Percentiles rank a stretch among this genome's conserved stretches.
Evolutionary conservation across 2,888 invertebrate species (phyloP).

Genomic region (Trypoxylon attenuatum): DNA sequence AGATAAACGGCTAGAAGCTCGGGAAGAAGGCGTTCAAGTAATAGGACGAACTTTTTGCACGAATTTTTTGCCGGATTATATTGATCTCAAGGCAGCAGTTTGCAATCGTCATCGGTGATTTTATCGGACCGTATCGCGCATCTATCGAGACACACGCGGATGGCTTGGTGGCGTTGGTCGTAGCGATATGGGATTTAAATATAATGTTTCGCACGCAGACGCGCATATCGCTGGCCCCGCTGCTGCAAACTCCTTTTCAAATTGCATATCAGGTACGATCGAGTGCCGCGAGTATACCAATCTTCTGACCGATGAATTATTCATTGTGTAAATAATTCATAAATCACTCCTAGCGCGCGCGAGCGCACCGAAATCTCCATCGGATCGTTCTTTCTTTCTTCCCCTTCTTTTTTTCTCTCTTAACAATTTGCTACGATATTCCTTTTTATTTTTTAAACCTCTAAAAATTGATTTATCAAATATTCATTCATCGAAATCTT

Average conservation of each 20-base stretch:
- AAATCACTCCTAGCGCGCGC: constrained; percentile 40
- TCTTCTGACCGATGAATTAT: constrained; percentile 58
- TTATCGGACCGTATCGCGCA: constrained; percentile 16
- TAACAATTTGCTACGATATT: neutral
- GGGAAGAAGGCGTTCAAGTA: no score
- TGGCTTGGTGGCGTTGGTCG: neutral
- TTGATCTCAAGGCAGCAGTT: constrained; percentile 14
- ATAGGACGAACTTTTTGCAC: neutral
- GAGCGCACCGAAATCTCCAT: constrained; percentile 37
- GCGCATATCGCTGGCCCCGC: constrained; percentile 18
- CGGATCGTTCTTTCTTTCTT: constrained; percentile 3
- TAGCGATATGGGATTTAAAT: constrained; percentile 43
- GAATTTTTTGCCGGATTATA: neutral
- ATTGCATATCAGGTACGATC: constrained; percentile 58
- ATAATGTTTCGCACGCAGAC: constrained; percentile 45
- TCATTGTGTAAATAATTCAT: constrained; percentile 61
- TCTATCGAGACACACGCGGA: neutral
- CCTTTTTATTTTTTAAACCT: neutral
- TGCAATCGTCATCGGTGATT: constrained; percentile 19
- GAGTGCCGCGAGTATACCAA: constrained; percentile 58
- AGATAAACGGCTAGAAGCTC: no score
- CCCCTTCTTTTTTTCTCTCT: neutral
- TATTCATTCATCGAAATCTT: no score
- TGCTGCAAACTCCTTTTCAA: constrained; percentile 54
- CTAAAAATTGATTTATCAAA: no score